Percentiles rank a stretch among this genome's conserved stretches.
These are phyloP conservation scores for Syndactyla subalaris DNA, from an alignment of 2,797 vertebrate genomes.

Conservation along the genomic window DNA sequence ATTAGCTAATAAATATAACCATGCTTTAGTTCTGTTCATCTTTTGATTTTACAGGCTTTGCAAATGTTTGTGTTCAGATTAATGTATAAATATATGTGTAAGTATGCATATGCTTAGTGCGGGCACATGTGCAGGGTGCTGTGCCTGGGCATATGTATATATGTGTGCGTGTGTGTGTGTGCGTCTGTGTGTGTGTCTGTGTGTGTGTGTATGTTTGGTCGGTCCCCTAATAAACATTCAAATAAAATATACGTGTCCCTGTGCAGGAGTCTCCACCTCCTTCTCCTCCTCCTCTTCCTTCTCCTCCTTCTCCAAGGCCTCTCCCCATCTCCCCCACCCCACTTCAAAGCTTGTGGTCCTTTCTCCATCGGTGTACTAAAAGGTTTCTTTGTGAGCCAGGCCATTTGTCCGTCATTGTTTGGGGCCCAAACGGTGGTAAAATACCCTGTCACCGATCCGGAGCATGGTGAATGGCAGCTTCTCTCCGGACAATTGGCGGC, in stretches of 20 bases:
- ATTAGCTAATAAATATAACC: slow-evolving; percentile 49
- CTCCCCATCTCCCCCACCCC: slow-evolving; percentile 50
- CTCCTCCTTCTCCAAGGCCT: not conserved
- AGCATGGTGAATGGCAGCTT: slow-evolving; percentile 80
- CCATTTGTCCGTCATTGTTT: slow-evolving; percentile 85
- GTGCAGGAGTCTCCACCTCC: slow-evolving; percentile 30
- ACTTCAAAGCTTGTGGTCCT: slow-evolving; percentile 74
- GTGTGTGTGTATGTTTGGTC: not conserved
- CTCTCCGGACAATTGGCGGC: slow-evolving; percentile 82
- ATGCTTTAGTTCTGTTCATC: not conserved
- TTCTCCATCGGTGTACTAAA: slow-evolving; percentile 74
- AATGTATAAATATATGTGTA: slow-evolving; percentile 19
- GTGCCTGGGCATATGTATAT: not conserved
- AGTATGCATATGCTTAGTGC: not conserved
- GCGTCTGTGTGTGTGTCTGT: not conserved
- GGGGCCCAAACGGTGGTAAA: slow-evolving; percentile 82
- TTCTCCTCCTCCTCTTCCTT: not conserved
- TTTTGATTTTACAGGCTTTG: slow-evolving; percentile 13
- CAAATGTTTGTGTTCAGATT: slow-evolving; percentile 46
- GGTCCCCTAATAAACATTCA: slow-evolving; percentile 5
- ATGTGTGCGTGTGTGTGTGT: not conserved
- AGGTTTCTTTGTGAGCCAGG: slow-evolving; percentile 76
- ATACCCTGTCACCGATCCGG: slow-evolving; percentile 84
- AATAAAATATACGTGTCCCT: slow-evolving; percentile 53
- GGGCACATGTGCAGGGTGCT: not conserved